Conservation (phyloP, 2,113 vertebrate genomes). For the Scophthalmus maximus region DNA sequence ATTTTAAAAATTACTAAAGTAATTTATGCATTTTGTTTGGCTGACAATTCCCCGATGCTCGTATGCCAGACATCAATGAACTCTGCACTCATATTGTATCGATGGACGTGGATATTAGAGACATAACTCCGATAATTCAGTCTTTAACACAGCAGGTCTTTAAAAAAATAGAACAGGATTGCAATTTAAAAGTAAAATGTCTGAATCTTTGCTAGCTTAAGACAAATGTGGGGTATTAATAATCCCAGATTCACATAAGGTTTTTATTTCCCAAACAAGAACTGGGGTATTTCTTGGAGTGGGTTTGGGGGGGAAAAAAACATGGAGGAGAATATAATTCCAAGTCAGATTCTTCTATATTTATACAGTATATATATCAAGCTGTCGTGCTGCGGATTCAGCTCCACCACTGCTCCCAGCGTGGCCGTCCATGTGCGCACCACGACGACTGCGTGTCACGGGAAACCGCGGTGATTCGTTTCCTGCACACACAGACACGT, state of each 20-base stretch:
- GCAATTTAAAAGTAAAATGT: no score
- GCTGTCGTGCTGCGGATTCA: constrained; percentile 6
- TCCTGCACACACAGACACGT: no score
- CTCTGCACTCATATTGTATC: no score
- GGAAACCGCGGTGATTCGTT: no score
- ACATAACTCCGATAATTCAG: not conserved
- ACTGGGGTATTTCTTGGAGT: not conserved
- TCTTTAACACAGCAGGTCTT: not conserved
- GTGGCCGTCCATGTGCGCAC: constrained; percentile 5
- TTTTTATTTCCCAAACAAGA: not conserved
- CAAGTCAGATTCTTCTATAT: not conserved
- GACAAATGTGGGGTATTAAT: not conserved
- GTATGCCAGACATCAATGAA: no score
- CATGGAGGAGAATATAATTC: not conserved
- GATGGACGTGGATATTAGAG: no score
- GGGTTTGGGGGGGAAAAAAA: no score
- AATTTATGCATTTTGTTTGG: not conserved
- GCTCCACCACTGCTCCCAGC: not conserved
- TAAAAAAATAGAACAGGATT: no score
- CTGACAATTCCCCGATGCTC: no score
- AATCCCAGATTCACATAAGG: not conserved
- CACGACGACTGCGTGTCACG: constrained; percentile 20
- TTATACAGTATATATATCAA: no score
- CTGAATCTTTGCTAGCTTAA: no score
- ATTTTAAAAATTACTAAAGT: not conserved